These are phyloP conservation scores for Lethenteron camtschaticum DNA, from an alignment of 2,113 vertebrate species.

Conservation along the genomic window DNA sequence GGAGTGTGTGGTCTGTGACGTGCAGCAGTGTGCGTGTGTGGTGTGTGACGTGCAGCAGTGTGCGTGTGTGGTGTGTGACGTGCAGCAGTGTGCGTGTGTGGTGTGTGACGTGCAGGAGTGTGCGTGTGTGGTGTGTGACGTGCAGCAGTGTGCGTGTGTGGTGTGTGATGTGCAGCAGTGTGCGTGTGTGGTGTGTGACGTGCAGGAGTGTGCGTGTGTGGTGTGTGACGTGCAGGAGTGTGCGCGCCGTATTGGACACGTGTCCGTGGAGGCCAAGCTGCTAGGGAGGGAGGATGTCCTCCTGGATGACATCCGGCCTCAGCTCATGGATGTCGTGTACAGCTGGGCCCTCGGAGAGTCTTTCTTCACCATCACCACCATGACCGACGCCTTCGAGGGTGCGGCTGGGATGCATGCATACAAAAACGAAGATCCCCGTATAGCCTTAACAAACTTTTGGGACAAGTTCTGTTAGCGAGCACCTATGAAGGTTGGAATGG, in stretches of 20 bases:
- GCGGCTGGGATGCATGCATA: not conserved
- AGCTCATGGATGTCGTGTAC: slow-evolving; percentile 86
- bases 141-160: too few relatives aligned
- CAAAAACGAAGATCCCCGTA: too few relatives aligned
- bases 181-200: too few relatives aligned
- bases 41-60: slow-evolving; percentile 15
- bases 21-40: too few relatives aligned
- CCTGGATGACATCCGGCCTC: slow-evolving; percentile 61
- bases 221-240: slow-evolving; percentile 40
- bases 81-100: too few relatives aligned
- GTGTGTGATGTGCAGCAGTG: slow-evolving; percentile 15
- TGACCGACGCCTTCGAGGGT: slow-evolving; percentile 99
- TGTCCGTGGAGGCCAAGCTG: slow-evolving; percentile 88
- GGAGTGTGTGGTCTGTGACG: too few relatives aligned
- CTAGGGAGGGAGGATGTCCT: slow-evolving; percentile 79
- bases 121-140: too few relatives aligned
- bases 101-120: slow-evolving; percentile 15
- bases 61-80: too few relatives aligned
- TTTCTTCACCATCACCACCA: slow-evolving; percentile 91
- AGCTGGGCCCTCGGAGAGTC: slow-evolving; percentile 84
- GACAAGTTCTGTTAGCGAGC: too few relatives aligned
- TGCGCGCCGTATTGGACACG: slow-evolving; percentile 81
- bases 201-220: too few relatives aligned
- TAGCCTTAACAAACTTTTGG: too few relatives aligned
- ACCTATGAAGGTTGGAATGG: too few relatives aligned